Percentiles rank a stretch among this genome's conserved stretches.
These are phyloP conservation scores for Acipenser ruthenus DNA, from an alignment of 2,797 vertebrate species.

Conservation along the genomic window DNA sequence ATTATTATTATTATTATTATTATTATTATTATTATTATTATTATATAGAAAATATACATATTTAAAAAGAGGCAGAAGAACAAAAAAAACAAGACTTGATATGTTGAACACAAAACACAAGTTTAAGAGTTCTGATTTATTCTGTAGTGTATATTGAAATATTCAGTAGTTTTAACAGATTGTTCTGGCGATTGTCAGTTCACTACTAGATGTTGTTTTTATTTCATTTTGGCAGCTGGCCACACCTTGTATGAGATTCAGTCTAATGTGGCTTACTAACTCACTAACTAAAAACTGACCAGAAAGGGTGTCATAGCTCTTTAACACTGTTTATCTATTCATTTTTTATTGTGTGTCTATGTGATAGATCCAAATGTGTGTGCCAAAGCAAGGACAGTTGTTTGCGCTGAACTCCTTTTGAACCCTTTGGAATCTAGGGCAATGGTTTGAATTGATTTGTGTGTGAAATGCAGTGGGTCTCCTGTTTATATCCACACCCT, in stretches of 20 bases:
- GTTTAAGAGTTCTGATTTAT: conserved; percentile 44
- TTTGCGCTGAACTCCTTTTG: conserved; percentile 25
- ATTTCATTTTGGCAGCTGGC: conserved; percentile 7
- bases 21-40: conserved; percentile 54
- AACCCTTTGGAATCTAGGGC: conserved; percentile 49
- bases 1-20: conserved; percentile 18
- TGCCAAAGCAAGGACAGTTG: conserved; percentile 52
- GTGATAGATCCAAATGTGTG: conserved; percentile 27
- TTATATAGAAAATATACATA: conserved; percentile 37
- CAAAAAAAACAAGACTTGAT: conserved; percentile 28
- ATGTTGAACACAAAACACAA: background rate
- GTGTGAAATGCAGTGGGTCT: background rate
- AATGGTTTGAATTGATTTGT: conserved; percentile 31
- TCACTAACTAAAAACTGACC: conserved; percentile 15
- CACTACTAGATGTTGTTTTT: background rate
- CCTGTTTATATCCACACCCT: background rate
- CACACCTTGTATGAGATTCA: background rate
- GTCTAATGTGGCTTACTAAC: background rate
- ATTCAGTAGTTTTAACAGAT: conserved; percentile 66
- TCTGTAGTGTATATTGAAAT: conserved; percentile 63
- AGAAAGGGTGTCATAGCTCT: conserved; percentile 22
- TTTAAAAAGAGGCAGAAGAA: conserved; percentile 49
- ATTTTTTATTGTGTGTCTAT: conserved; percentile 36
- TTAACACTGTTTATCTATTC: conserved; percentile 36
- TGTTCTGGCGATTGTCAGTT: conserved; percentile 50